Evolutionary conservation across 2,888 invertebrate genomes (phyloP).

Genomic region (Macrosiphum euphorbiae): DNA sequence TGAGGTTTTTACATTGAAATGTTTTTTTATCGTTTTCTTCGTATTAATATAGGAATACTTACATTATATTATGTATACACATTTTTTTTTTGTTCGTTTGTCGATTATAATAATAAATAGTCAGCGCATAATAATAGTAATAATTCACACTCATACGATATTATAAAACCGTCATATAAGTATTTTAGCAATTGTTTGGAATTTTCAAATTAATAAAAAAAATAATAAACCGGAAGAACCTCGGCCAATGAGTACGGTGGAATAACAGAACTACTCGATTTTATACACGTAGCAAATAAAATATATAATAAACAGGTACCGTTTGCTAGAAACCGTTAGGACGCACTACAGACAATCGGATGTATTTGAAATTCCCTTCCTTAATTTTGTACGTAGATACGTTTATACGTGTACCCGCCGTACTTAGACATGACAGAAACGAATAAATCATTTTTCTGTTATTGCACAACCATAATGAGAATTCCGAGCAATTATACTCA

Average conservation of each 20-base stretch:
- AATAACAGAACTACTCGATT: not conserved
- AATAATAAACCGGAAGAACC: not conserved
- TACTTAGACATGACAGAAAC: not conserved
- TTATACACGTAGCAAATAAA: not conserved
- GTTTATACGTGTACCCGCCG: not conserved
- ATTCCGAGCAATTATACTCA: not conserved
- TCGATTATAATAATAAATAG: not conserved
- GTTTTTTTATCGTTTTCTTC: not conserved
- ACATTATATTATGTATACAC: too few species aligned
- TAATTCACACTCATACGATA: not conserved
- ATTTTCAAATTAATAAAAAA: not conserved
- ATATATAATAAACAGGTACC: not conserved
- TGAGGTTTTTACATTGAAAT: not conserved
- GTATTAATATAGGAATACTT: not conserved
- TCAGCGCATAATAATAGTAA: not conserved
- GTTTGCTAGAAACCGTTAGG: not conserved
- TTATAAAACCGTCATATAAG: not conserved
- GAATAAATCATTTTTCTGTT: constrained; percentile 5
- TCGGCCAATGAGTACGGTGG: not conserved
- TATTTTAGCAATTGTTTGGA: not conserved
- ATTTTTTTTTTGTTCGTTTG: not conserved
- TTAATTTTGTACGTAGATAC: not conserved
- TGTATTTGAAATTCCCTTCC: not conserved
- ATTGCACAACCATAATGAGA: not conserved
- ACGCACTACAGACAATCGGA: not conserved